Evolutionary conservation across 2,888 invertebrate genomes (phyloP), one percentile per base, ranked within the genome.

Genomic region (Polietes domitor): DNA sequence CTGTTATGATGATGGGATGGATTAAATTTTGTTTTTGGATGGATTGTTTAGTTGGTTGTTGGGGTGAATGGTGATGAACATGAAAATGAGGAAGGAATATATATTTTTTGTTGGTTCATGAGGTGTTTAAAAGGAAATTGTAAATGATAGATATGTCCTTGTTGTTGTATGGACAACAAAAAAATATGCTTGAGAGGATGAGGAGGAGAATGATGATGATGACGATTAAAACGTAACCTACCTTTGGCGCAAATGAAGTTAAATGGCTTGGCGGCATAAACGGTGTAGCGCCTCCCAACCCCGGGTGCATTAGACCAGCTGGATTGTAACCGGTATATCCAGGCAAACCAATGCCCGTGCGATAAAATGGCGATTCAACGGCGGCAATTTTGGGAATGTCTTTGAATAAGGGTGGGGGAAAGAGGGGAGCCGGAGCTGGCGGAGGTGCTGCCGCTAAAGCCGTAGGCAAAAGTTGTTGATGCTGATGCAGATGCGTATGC

Each of bases 401-500:
- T 93, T 97, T 97, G 93, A 97, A 97, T 95, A 97, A 93, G 72
- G 95, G 94, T 86, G 96, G 94, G 73, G 95, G 94, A 88, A 92
- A 92, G 63, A 92, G 88, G 61, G 92, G 90, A 71, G 93, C 92
- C 86, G 94, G 91, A 21, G 86, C 85, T 70, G 93, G 92, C 78
- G 94, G 92, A 24, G 94, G 93, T 17, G 94, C 94, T 71, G 95
- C 94, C 80, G 95, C 93, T 53, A 86, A 24, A 24, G 94, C 94
- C 72, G 95, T 94, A 80, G 95, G 93, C 79, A 95, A 94, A 79
- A 96, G 94, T 87, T 96, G 96, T 91, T 96, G 96, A 92, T 97
- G 96, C 90, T 97, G 97, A 93, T 97, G 97, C 89, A 97, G 96
- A 92, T 97, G 97, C 75, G 97, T 97, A 92, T 97, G 97, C 91